Percentiles rank a stretch among this genome's conserved stretches.
Conservation (phyloP, 2,888 invertebrate species). For the Alsophila aescularia region DNA sequence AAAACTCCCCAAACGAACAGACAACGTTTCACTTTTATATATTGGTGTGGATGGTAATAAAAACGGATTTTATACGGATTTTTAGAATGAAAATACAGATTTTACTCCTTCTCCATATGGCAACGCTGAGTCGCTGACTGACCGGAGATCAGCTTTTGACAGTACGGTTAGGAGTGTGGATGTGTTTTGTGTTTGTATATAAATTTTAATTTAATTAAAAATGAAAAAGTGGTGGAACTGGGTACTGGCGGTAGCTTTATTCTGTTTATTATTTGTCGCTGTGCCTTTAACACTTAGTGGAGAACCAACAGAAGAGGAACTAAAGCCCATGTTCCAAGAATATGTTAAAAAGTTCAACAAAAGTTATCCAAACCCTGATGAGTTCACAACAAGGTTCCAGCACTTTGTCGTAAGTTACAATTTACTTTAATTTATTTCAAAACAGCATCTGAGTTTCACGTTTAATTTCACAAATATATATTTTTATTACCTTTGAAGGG, state of each 20-base stretch:
- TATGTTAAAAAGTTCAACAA: slow-evolving; percentile 83
- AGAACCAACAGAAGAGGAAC: slow-evolving; percentile 48
- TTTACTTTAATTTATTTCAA: neutral
- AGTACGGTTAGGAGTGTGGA: slow-evolving; percentile 10
- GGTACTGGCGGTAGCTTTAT: slow-evolving; percentile 59
- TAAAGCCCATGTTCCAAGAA: slow-evolving; percentile 71
- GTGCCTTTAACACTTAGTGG: slow-evolving; percentile 61
- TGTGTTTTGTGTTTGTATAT: slow-evolving; percentile 31
- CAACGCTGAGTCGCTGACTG: no score
- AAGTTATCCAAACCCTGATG: slow-evolving; percentile 74
- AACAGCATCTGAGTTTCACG: no score
- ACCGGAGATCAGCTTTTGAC: neutral
- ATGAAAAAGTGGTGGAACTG: slow-evolving; percentile 79
- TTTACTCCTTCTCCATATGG: no score
- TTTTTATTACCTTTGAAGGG: no score
- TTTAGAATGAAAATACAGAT: no score
- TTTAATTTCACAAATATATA: no score
- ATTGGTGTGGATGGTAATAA: no score
- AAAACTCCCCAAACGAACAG: no score
- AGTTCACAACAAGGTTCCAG: slow-evolving; percentile 77
- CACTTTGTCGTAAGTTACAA: slow-evolving; percentile 79
- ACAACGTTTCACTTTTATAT: no score
- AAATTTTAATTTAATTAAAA: slow-evolving; percentile 36
- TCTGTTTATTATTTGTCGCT: slow-evolving; percentile 68
- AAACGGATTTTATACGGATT: no score